Evolutionary conservation across 92 coral and sea anemone genomes (phyloP).

Genomic region (Heteractis magnifica): DNA sequence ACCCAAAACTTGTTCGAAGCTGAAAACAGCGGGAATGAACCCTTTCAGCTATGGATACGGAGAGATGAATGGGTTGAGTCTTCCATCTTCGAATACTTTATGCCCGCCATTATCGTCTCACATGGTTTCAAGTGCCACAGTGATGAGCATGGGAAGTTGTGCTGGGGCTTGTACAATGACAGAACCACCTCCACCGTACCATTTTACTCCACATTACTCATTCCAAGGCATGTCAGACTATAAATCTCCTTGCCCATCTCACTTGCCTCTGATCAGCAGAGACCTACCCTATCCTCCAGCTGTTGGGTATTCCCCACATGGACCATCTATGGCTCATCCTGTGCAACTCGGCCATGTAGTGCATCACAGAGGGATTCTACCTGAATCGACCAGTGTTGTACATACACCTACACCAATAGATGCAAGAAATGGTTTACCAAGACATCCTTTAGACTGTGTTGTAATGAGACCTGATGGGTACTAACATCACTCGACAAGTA

Average conservation of each 20-base stretch:
- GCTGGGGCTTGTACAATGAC: constrained; percentile 70
- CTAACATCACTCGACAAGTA: constrained; percentile 14
- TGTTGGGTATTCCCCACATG: constrained; percentile 69
- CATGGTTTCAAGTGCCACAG: constrained; percentile 65
- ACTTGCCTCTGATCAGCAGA: constrained; percentile 62
- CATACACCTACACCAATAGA: constrained; percentile 81
- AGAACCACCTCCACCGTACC: constrained; percentile 85
- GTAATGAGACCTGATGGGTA: constrained; percentile 76
- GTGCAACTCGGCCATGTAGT: constrained; percentile 71
- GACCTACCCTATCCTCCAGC: constrained; percentile 64
- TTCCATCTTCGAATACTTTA: constrained; percentile 73
- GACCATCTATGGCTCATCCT: constrained; percentile 64
- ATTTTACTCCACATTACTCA: constrained; percentile 71
- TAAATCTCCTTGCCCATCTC: constrained; percentile 70
- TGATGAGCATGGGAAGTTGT: constrained; percentile 64
- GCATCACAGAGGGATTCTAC: constrained; percentile 70
- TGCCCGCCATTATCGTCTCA: constrained; percentile 81
- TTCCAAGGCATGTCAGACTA: constrained; percentile 57
- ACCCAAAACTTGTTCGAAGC: constrained; percentile 78
- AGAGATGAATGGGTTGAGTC: constrained; percentile 68
- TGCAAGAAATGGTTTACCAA: constrained; percentile 72
- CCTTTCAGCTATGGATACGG: constrained; percentile 78
- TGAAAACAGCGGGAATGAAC: constrained; percentile 73
- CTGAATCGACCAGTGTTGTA: constrained; percentile 60
- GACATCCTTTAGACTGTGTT: constrained; percentile 73